Percentiles rank a stretch among this genome's conserved stretches.
phyloP scores from a whole-genome alignment of 2,113 vertebrate genomes.

The Podilymbus podiceps region DNA sequence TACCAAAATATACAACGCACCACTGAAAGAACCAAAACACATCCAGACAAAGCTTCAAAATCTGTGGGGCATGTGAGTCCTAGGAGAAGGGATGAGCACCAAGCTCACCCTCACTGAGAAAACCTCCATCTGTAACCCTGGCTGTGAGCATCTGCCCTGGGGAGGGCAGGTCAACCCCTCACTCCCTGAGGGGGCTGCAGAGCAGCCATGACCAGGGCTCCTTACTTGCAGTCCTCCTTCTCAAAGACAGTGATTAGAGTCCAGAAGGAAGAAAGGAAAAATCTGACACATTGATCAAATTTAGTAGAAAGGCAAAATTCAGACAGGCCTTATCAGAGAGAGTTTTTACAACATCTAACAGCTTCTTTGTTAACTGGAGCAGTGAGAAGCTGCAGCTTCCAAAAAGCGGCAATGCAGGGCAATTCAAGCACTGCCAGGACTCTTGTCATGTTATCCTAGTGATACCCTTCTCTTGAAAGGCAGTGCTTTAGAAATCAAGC shows the following conservation, averaged over 20 bases:
- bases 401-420: slow-evolving; percentile 28
- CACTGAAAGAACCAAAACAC: neutral
- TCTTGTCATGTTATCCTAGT: neutral
- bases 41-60: neutral
- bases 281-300: slow-evolving; percentile 7
- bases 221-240: neutral
- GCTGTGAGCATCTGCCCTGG: neutral
- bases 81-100: neutral
- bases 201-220: neutral
- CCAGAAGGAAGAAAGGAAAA: neutral
- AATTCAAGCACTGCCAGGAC: neutral
- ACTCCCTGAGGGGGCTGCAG: neutral
- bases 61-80: fast-evolving
- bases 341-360: neutral
- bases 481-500: slow-evolving; percentile 1
- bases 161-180: neutral
- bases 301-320: neutral
- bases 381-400: slow-evolving; percentile 18
- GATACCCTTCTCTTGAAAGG: slow-evolving; percentile 18
- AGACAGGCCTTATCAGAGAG: neutral
- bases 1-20: neutral
- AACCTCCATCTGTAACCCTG: neutral
- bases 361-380: slow-evolving; percentile 32
- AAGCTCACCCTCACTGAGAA: neutral
- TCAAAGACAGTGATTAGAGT: neutral